These are phyloP conservation scores for Sarotherodon lohbergeri DNA, from an alignment of 2,113 vertebrate genomes.

Conservation along the genomic window DNA sequence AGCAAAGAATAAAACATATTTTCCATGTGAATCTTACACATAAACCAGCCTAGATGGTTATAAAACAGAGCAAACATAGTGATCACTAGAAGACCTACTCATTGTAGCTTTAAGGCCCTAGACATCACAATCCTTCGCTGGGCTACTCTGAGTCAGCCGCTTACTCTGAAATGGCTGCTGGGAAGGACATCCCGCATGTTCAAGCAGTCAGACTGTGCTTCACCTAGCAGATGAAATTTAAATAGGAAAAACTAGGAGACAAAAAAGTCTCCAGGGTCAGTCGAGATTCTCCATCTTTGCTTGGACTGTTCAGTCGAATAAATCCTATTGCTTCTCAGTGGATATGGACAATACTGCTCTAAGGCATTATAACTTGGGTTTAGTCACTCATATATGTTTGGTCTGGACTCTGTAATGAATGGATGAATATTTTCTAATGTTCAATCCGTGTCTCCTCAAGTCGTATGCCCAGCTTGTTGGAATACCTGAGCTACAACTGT, in stretches of 20 bases:
- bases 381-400: background rate
- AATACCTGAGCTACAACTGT: conserved; percentile 97
- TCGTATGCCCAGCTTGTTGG: conserved; percentile 93
- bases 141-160: background rate
- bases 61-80: background rate
- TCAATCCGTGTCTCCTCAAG: conserved; percentile 61
- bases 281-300: background rate
- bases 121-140: background rate
- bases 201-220: background rate
- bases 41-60: background rate
- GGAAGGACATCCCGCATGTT: background rate
- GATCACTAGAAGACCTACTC: background rate
- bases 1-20: background rate
- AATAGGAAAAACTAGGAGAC: background rate
- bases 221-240: background rate
- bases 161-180: background rate
- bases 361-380: background rate
- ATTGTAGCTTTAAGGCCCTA: background rate
- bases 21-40: background rate
- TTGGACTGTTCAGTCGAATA: background rate
- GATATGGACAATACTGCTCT: background rate
- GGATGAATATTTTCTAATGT: background rate
- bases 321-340: background rate
- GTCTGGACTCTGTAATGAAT: background rate
- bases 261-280: background rate